Percentiles rank a stretch among this genome's conserved stretches.
These are phyloP conservation scores for Toxonevra muliebris DNA, from an alignment of 2,888 invertebrate species.

Conservation along the genomic window DNA sequence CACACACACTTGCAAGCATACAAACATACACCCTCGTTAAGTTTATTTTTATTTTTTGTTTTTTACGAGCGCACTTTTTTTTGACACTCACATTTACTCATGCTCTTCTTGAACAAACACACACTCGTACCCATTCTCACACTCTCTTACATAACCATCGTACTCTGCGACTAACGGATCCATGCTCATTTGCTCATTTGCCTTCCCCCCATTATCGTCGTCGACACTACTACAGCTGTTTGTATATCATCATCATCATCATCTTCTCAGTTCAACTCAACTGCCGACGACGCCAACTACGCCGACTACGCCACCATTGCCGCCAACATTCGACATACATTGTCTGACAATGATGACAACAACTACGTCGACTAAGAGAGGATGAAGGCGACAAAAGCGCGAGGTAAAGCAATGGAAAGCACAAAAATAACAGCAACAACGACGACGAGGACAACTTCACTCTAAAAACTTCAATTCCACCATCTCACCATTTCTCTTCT, in stretches of 20 bases:
- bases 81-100: too few relatives aligned
- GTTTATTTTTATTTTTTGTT: slow-evolving; percentile 8
- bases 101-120: not conserved
- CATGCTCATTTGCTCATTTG: slow-evolving; percentile 10
- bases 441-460: not conserved
- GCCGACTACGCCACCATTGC: slow-evolving; percentile 25
- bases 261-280: too few relatives aligned
- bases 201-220: not conserved
- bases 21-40: not conserved
- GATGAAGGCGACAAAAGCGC: too few relatives aligned
- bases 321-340: slow-evolving; percentile 12
- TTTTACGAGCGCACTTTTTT: not conserved
- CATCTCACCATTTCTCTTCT: not conserved
- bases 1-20: slow-evolving; percentile 7
- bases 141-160: too few relatives aligned
- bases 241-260: too few relatives aligned
- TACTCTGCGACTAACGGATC: too few relatives aligned
- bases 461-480: slow-evolving; percentile 24
- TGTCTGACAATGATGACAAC: not conserved
- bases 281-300: too few relatives aligned
- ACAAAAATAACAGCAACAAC: too few relatives aligned
- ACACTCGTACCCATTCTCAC: not conserved
- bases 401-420: too few relatives aligned
- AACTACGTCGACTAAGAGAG: slow-evolving; percentile 40
- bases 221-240: too few relatives aligned